Base-by-base conservation (phyloP, 2,797 vertebrate genomes). In the Syngnathus acus region DNA sequence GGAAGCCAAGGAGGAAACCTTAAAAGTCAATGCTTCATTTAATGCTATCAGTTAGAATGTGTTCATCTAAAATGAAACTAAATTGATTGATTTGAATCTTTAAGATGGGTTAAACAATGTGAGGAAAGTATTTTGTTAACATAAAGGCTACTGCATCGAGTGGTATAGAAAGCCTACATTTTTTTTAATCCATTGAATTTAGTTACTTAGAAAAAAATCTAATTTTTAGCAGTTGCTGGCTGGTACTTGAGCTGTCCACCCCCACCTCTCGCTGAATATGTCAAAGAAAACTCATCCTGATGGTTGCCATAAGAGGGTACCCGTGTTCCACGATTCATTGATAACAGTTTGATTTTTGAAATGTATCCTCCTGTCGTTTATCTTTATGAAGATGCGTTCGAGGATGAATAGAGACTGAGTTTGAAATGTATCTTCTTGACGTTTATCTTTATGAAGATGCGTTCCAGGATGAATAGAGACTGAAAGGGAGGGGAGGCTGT, bases 301-400 rank as follows among this genome's bases (percentile, higher is more conserved):
- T 17, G 21, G 47, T 83, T 84, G 78, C 90, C 91, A 84, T 91
- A 73, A 91, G 91, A 91, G 89, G 91, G 90, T 76, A 91, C 87
- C 89, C 87, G 84, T 85, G 88, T 32, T 89, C 88, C 84, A 84
- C 67, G 65, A 78, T 84, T 77, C 39, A 39, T 62, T 14, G 53
- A 54, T 19, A 11, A 62, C 72, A 70, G 81, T 84, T 77, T 78
- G 57, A 14, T 37, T 9, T 55, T 23, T 55, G 23, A 32, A 54
- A 26, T 32, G 21, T 14, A 48, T 48, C 45, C 45, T 48, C 14
- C 45, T 48, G 45, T 5, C 53, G 53, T 55, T 14, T n/a, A 54
- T 11, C 21, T 54, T 51, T 21, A 23, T 14, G 26, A 43, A 43
- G 3, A 13, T 43, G 13, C 42, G 45, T 16, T 48, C 6, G 16